Percentiles rank a stretch among this genome's conserved stretches.
These are phyloP conservation scores for Phaedon cochleariae DNA, from an alignment of 2,888 invertebrate genomes.

Conservation along the genomic window DNA sequence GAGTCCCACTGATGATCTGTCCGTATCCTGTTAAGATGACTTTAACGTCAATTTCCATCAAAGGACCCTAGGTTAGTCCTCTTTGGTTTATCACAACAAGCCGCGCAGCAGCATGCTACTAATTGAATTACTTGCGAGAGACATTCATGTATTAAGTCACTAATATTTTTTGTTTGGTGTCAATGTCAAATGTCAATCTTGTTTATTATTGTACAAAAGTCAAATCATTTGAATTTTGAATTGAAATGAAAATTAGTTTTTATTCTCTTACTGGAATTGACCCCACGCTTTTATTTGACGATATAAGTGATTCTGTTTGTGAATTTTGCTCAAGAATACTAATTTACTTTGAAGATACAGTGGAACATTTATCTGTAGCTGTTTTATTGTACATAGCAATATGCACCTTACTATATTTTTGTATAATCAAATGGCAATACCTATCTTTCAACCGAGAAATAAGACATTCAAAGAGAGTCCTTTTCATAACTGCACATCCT, in stretches of 20 bases:
- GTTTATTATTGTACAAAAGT: constrained; percentile 7
- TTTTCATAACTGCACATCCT: constrained; percentile 93
- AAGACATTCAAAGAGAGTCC: constrained; percentile 68
- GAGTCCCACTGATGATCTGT: no score
- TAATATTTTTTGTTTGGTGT: no score
- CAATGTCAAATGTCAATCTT: constrained; percentile 18
- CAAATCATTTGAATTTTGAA: constrained; percentile 48
- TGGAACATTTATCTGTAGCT: constrained; percentile 66
- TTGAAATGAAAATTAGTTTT: constrained; percentile 55
- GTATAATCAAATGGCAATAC: constrained; percentile 59
- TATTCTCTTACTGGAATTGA: constrained; percentile 49
- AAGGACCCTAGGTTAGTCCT: no score
- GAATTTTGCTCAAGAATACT: constrained; percentile 33
- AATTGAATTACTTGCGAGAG: no score
- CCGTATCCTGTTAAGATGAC: no score
- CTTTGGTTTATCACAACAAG: no score
- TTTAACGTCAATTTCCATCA: no score
- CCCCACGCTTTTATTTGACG: constrained; percentile 33
- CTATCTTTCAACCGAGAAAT: constrained; percentile 65
- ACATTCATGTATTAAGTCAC: no score
- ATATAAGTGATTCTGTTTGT: constrained; percentile 32
- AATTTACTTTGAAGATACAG: constrained; percentile 64
- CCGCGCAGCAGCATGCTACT: no score
- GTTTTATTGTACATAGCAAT: constrained; percentile 65
- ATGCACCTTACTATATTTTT: constrained; percentile 63